Evolutionary conservation across 1,140 invertebrate genomes (phyloP), one percentile per base, ranked within the genome.

Genomic region (Ctenoplectra terminalis): DNA sequence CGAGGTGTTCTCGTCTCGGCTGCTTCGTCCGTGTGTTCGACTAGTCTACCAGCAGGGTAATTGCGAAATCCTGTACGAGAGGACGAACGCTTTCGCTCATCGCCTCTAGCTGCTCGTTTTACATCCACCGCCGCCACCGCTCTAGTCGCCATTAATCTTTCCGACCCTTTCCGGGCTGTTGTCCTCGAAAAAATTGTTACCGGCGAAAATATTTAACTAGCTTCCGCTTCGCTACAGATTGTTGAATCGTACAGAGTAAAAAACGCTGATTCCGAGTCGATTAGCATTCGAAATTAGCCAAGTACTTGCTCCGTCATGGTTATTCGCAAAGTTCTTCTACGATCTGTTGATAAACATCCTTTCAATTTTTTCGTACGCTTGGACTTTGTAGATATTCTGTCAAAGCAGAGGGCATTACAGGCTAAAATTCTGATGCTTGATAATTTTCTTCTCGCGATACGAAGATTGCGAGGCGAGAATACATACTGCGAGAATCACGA

Each of bases 51-150:
- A 9, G 15, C 23, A 31, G 56, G 77, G 69, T 85, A 85, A 85
- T 85, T 85, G 84, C 82, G 56, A 84, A 85, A 34, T 37, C 71
- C 56, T 75, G 82, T 85, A 58, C 34, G n/a, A 23, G 70, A 43
- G 43, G 20, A 23, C 1, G 13, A 20, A 26, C 29, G 26, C 31
- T 29, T 48, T 40, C 56, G 13, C 40, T 17, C 29, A 11, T 20
- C 64, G 17, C 43, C 54, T 31, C n/a, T 34, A 23, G 20, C 31
- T 17, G 29, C 26, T 29, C 40, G 71, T 73, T 46, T 46, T 15
- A n/a, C 54, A 43, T 23, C 37, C 29, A 31, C 26, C 40, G 20
- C 9, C 4, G 26, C 7, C 56, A 20, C 56, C 15, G 20, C 29
- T 29, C 54, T 1, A 17, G 20, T 20, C 34, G 2, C 56, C 71